phyloP scores from a whole-genome alignment of 2,888 invertebrate genomes.

The Euzophera pinguis region DNA sequence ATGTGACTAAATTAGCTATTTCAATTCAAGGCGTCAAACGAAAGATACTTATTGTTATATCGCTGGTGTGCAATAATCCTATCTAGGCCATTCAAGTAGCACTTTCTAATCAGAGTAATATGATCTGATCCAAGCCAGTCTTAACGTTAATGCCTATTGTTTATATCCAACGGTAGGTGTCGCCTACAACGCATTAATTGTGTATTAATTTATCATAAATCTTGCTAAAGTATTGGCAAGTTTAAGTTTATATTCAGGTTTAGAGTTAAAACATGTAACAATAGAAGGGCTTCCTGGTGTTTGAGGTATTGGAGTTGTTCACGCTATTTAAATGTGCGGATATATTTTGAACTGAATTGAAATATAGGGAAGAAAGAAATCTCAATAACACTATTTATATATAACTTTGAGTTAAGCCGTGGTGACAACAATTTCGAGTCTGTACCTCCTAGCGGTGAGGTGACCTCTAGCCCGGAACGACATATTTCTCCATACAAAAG shows the following conservation, averaged over 20 bases:
- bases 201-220: conserved; percentile 13
- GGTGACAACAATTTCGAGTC: too few species aligned
- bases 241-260: not conserved
- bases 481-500: too few species aligned
- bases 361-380: too few species aligned
- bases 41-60: too few species aligned
- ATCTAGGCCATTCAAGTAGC: conserved; percentile 26
- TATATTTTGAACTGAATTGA: too few species aligned
- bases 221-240: conserved; percentile 3
- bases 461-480: too few species aligned
- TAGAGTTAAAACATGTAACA: not conserved
- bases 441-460: too few species aligned
- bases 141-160: conserved; percentile 23
- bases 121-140: conserved; percentile 26
- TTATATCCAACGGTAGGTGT: conserved; percentile 22
- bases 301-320: not conserved
- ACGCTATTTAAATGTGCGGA: not conserved
- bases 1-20: too few species aligned
- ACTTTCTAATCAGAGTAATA: conserved; percentile 38
- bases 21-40: too few species aligned
- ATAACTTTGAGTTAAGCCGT: too few species aligned
- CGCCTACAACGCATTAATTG: conserved; percentile 8
- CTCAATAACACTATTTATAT: too few species aligned
- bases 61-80: not conserved
- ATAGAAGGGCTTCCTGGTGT: conserved; percentile 1